Evolutionary conservation across 2,888 invertebrate species (phyloP).

Genomic region (Eubasilissa splendida): DNA sequence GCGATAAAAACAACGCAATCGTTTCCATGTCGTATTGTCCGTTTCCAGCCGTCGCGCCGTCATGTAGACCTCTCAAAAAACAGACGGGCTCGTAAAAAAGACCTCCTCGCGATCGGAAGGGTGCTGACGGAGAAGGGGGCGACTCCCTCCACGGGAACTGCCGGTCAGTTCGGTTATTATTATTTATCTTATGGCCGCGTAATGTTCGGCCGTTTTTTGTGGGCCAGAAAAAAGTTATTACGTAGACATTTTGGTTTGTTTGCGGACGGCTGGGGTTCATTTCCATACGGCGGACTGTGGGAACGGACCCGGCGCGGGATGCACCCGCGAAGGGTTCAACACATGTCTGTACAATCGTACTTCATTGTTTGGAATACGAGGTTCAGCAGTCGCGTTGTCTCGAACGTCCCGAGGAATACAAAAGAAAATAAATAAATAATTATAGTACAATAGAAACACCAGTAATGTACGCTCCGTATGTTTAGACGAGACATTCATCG

Average conservation of each 20-base stretch:
- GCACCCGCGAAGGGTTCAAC: constrained; percentile 22
- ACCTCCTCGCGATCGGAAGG: constrained; percentile 29
- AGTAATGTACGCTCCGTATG: no score
- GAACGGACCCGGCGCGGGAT: not conserved
- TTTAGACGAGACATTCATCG: no score
- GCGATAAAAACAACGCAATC: no score
- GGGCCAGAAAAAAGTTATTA: constrained; percentile 43
- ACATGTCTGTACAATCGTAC: not conserved
- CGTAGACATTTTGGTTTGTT: constrained; percentile 48
- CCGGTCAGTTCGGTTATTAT: constrained; percentile 47
- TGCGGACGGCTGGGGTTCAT: constrained; percentile 46
- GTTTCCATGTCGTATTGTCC: constrained; percentile 14
- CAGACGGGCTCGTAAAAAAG: not conserved
- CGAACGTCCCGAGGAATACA: no score
- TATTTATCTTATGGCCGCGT: constrained; percentile 47
- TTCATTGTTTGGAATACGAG: not conserved
- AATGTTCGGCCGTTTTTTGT: constrained; percentile 47
- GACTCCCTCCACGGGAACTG: constrained; percentile 21
- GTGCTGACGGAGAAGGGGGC: constrained; percentile 23
- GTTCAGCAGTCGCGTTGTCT: no score
- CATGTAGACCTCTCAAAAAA: constrained; percentile 23
- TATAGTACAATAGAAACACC: no score
- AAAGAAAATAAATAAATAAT: no score
- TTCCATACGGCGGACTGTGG: constrained; percentile 49
- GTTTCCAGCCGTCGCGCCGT: constrained; percentile 22